Evolutionary conservation across 2,888 invertebrate genomes (phyloP).

Genomic region (Eristalis arbustorum): DNA sequence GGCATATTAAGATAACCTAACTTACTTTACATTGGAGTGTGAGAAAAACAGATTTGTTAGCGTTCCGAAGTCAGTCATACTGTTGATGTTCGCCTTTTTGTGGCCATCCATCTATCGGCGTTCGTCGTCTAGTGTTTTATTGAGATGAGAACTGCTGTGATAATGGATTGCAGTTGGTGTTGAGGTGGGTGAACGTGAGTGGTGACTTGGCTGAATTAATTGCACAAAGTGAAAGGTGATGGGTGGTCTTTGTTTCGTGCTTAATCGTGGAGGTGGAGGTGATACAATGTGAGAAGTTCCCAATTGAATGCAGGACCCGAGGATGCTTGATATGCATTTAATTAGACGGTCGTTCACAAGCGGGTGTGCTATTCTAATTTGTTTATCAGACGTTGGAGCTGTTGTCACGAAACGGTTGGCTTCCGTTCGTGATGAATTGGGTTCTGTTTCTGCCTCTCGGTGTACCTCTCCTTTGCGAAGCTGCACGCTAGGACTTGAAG

Average conservation of each 20-base stretch:
- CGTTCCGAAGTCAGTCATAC: slow-evolving; percentile 18
- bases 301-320: background rate
- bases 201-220: background rate
- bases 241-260: background rate
- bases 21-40: slow-evolving; percentile 50
- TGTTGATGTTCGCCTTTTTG: background rate
- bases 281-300: background rate
- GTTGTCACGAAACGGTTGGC: no score
- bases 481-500: no score
- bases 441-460: no score
- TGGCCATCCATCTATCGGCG: background rate
- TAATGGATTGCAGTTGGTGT: background rate
- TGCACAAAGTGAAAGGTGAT: background rate
- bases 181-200: background rate
- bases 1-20: slow-evolving; percentile 38
- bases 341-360: background rate
- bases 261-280: background rate
- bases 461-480: no score
- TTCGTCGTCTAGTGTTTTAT: slow-evolving; percentile 2
- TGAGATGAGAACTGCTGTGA: slow-evolving; percentile 11
- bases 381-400: no score
- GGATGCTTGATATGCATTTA: background rate
- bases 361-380: no score
- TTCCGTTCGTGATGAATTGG: no score
- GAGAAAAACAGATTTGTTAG: slow-evolving; percentile 64